Evolutionary conservation across 2,113 vertebrate genomes (phyloP).

Genomic region (Choloepus hoffmanni): DNA sequence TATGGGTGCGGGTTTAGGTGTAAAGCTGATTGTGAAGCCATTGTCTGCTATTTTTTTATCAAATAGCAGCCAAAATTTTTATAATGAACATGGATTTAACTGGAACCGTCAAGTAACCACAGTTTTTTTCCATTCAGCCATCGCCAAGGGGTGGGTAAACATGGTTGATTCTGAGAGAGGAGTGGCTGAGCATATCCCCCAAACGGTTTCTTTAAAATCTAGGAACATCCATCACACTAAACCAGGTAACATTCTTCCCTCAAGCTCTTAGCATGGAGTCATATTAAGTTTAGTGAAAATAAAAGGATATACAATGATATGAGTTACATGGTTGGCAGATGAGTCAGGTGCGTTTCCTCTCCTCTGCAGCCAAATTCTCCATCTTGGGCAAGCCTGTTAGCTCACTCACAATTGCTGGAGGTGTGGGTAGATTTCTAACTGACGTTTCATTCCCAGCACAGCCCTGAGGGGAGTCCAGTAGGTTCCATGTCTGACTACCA

Average conservation of each 20-base stretch:
- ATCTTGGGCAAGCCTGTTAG: neutral
- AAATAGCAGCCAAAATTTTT: neutral
- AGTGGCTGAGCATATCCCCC: neutral
- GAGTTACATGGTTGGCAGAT: neutral
- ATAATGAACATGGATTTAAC: neutral
- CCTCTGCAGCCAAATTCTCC: neutral
- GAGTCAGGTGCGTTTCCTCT: neutral
- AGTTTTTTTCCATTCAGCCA: neutral
- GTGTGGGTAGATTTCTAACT: neutral
- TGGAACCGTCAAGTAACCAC: neutral
- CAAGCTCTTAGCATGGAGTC: neutral
- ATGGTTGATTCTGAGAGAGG: neutral
- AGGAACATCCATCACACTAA: neutral
- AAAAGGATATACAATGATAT: neutral
- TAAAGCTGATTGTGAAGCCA: neutral
- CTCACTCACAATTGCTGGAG: neutral
- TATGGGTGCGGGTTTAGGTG: neutral
- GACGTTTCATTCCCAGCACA: neutral
- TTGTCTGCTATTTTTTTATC: neutral
- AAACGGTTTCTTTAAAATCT: neutral
- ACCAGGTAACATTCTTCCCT: neutral
- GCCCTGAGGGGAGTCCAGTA: neutral
- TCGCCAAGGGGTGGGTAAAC: neutral
- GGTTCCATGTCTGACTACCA: neutral
- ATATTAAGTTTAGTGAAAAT: neutral